These are phyloP conservation scores for Endotricha flammealis DNA, from an alignment of 2,888 invertebrate genomes.

Conservation along the genomic window DNA sequence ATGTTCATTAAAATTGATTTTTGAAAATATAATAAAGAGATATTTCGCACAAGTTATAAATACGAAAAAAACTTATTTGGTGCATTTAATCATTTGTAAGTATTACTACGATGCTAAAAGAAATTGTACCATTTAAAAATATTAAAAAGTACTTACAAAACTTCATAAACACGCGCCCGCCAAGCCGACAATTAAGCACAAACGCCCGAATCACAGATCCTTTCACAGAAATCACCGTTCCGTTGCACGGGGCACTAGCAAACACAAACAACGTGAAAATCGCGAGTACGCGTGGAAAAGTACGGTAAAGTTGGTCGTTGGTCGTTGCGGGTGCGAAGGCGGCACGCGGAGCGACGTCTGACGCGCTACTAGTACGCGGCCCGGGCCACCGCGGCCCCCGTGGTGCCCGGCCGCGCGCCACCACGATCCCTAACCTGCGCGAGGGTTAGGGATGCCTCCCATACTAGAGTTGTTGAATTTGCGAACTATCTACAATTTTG, in stretches of 20 bases:
- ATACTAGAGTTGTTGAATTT: too few relatives aligned
- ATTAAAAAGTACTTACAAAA: constrained; percentile 4
- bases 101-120: too few relatives aligned
- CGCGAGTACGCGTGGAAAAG: constrained; percentile 38
- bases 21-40: too few relatives aligned
- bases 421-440: constrained; percentile 5
- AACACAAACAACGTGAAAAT: constrained; percentile 26
- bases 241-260: constrained; percentile 6
- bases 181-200: constrained; percentile 10
- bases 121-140: background rate
- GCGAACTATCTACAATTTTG: too few relatives aligned
- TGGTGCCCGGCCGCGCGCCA: constrained; percentile 10
- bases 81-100: too few relatives aligned
- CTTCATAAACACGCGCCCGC: background rate
- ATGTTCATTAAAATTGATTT: too few relatives aligned
- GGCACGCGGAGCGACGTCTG: constrained; percentile 42
- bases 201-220: constrained; percentile 13
- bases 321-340: constrained; percentile 26
- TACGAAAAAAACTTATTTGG: too few relatives aligned
- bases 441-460: background rate
- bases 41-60: too few relatives aligned
- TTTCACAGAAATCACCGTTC: constrained; percentile 15
- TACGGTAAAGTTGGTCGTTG: constrained; percentile 38
- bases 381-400: constrained; percentile 26
- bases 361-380: constrained; percentile 44